Evolutionary conservation across 2,888 invertebrate species (phyloP).

Genomic region (Apotomis betuletana): DNA sequence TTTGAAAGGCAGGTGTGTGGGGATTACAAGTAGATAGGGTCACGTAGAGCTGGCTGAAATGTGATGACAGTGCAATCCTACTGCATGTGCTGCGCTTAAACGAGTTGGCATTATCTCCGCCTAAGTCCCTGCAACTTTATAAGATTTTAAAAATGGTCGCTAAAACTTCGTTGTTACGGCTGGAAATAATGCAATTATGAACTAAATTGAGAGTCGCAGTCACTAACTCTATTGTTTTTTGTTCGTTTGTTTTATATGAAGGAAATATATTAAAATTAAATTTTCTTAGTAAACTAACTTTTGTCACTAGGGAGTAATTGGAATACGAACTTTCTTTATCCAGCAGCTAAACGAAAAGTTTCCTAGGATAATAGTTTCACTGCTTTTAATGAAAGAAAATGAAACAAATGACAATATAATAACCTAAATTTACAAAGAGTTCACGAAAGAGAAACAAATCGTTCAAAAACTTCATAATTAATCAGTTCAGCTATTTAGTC

Average conservation of each 20-base stretch:
- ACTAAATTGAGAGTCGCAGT: neutral
- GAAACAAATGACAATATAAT: conserved; percentile 1
- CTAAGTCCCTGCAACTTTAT: conserved; percentile 48
- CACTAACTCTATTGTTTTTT: neutral
- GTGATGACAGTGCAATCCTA: conserved; percentile 78
- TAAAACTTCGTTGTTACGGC: conserved; percentile 9
- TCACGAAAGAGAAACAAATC: conserved; percentile 15
- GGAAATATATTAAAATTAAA: conserved; percentile 5
- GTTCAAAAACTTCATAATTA: conserved; percentile 63
- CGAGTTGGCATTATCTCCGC: conserved; percentile 56
- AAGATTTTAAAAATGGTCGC: conserved; percentile 24
- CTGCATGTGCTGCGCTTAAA: conserved; percentile 63
- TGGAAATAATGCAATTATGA: neutral
- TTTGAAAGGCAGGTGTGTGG: conserved; percentile 77
- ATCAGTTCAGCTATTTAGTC: conserved; percentile 80
- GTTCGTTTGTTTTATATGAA: neutral
- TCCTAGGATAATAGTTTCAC: conserved; percentile 4
- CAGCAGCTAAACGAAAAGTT: conserved; percentile 19
- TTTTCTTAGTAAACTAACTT: conserved; percentile 20
- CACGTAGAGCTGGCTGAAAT: conserved; percentile 73
- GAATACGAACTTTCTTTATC: conserved; percentile 19
- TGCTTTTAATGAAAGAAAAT: conserved; percentile 1
- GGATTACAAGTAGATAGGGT: conserved; percentile 77
- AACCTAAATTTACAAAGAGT: conserved; percentile 1
- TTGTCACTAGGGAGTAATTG: conserved; percentile 21